These are phyloP conservation scores for Pollachius pollachius DNA, from an alignment of 2,113 vertebrate species.

Conservation along the genomic window DNA sequence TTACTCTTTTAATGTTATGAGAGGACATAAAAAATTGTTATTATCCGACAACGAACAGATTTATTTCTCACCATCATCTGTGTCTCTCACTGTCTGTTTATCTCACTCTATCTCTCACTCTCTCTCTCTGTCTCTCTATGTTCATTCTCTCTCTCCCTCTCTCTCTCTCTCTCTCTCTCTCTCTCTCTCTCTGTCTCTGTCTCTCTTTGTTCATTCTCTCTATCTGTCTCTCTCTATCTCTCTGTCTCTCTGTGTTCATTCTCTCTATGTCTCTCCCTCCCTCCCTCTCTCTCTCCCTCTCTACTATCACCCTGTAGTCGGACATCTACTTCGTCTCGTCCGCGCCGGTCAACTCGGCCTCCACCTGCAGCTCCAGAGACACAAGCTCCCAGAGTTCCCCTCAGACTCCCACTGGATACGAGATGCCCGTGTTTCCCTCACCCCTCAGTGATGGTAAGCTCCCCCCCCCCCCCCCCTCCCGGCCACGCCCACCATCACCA, in stretches of 20 bases:
- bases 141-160: not conserved
- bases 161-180: not conserved
- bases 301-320: constrained; percentile 72
- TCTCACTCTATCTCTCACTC: too few relatives aligned
- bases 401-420: constrained; percentile 85
- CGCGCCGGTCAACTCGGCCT: constrained; percentile 80
- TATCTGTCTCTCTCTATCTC: not conserved
- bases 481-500: not conserved
- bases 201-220: too few relatives aligned
- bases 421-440: constrained; percentile 82
- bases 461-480: not conserved
- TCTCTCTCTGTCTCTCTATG: too few relatives aligned
- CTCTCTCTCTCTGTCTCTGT: too few relatives aligned
- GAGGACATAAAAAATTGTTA: too few relatives aligned
- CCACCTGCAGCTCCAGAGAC: constrained; percentile 87
- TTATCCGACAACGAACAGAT: too few relatives aligned
- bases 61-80: too few relatives aligned
- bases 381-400: constrained; percentile 87
- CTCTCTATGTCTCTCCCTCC: constrained; percentile 2
- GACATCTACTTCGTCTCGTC: constrained; percentile 95
- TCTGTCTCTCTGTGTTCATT: constrained; percentile 12
- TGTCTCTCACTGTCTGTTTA: too few relatives aligned
- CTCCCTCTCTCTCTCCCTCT: not conserved
- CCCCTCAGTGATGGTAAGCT: constrained; percentile 87
- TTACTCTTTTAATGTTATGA: too few relatives aligned